Evolutionary conservation across 2,113 vertebrate species (phyloP).

Genomic region (Pituophis catenifer): DNA sequence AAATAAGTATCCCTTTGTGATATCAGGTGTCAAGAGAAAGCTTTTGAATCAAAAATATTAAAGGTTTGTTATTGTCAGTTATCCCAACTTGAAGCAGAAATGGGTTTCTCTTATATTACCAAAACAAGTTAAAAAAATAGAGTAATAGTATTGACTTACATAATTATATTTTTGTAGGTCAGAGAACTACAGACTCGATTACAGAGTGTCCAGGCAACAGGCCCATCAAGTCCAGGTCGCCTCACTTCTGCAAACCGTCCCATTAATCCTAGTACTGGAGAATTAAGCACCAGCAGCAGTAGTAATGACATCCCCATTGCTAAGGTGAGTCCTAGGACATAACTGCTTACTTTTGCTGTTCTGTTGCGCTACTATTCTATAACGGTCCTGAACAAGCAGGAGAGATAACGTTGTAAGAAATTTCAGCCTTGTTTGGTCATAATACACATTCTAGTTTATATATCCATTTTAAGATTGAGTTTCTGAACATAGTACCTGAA

Average conservation of each 20-base stretch:
- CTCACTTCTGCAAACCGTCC: constrained; percentile 76
- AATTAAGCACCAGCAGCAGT: constrained; percentile 87
- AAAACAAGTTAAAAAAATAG: background rate
- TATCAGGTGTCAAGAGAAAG: background rate
- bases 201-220: constrained; percentile 78
- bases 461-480: constrained; percentile 38
- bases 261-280: constrained; percentile 84
- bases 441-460: constrained; percentile 19
- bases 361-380: background rate
- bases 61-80: fast-evolving
- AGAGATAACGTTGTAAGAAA: constrained; percentile 14
- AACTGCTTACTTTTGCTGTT: background rate
- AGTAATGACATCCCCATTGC: constrained; percentile 89
- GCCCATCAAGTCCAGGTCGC: constrained; percentile 77
- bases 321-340: constrained; percentile 68
- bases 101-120: background rate
- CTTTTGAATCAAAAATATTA: background rate
- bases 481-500: constrained; percentile 31
- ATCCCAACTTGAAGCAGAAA: background rate
- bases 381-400: constrained; percentile 4
- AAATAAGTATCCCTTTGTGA: background rate
- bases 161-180: constrained; percentile 69
- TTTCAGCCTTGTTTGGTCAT: constrained; percentile 31
- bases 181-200: constrained; percentile 84
- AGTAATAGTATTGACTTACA: background rate